These are phyloP conservation scores for Varanus komodoensis DNA, from an alignment of 2,113 vertebrate species.

Conservation along the genomic window DNA sequence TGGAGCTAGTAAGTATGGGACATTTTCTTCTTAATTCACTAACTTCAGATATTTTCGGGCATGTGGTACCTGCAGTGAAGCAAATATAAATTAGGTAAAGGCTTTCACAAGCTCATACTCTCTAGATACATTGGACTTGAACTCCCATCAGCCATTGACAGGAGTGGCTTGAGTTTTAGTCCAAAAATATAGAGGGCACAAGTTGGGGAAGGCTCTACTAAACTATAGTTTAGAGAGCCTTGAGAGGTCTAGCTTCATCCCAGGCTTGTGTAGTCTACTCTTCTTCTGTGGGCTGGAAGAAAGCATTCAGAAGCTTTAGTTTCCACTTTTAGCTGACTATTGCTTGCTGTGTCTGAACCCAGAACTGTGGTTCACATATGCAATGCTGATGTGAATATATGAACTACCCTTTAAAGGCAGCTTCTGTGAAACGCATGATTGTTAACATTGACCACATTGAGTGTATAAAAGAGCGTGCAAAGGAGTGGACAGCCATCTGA, in stretches of 20 bases:
- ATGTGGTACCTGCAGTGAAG: too few species aligned
- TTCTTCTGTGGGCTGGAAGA: too few species aligned
- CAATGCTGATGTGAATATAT: neutral
- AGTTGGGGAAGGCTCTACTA: too few species aligned
- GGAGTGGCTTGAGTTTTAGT: too few species aligned
- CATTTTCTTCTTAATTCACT: neutral
- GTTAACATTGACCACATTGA: neutral
- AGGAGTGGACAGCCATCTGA: neutral
- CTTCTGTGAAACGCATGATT: neutral
- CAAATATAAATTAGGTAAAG: neutral
- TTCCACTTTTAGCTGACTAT: neutral
- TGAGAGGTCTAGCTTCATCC: too few species aligned
- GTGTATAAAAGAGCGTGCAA: neutral
- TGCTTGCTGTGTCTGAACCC: too few species aligned
- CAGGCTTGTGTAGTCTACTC: too few species aligned
- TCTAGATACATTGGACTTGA: neutral
- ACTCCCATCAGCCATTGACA: neutral
- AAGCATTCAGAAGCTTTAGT: too few species aligned
- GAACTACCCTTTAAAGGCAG: neutral
- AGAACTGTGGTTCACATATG: neutral
- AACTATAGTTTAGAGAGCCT: too few species aligned
- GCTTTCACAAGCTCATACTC: too few species aligned
- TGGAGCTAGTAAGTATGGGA: slow-evolving; percentile 89
- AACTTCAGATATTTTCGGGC: neutral
- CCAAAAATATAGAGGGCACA: too few species aligned